A percentile compares a stretch with the other conserved stretches of the same genome.
These are phyloP conservation scores for Rugalucina vietnamica DNA, from an alignment of 2,888 invertebrate species.

Conservation along the genomic window DNA sequence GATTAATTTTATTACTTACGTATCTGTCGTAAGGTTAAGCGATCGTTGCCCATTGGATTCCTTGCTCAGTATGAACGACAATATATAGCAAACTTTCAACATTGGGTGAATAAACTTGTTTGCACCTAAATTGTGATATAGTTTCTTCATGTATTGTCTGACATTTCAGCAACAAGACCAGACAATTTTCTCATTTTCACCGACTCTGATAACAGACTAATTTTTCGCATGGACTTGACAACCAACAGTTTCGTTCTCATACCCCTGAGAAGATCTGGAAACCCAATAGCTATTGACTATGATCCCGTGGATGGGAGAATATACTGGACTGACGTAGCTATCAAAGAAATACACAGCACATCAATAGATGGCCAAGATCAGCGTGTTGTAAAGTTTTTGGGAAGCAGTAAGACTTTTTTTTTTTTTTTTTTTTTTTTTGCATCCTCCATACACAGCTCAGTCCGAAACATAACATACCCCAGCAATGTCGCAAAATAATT, in stretches of 20 bases:
- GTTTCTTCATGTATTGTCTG: no score
- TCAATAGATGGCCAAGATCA: conserved; percentile 56
- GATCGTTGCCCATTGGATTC: no score
- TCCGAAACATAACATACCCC: no score
- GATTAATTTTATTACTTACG: no score
- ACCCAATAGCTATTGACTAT: conserved; percentile 92
- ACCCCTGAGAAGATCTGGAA: conserved; percentile 83
- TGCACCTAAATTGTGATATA: no score
- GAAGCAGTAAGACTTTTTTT: conserved; percentile 53
- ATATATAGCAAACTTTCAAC: no score
- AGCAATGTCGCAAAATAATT: no score
- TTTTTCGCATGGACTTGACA: conserved; percentile 92
- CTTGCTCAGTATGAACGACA: no score
- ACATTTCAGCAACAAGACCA: conserved; percentile 46
- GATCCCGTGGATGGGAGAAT: conserved; percentile 90
- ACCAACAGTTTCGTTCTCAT: conserved; percentile 56
- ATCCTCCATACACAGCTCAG: no score
- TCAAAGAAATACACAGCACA: conserved; percentile 58
- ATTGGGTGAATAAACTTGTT: no score
- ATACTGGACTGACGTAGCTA: conserved; percentile 90
- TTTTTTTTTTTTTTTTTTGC: no score
- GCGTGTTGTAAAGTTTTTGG: conserved; percentile 46
- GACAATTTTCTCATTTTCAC: conserved; percentile 73
- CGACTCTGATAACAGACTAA: conserved; percentile 85
- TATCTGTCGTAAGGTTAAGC: no score